These are phyloP conservation scores for Rhinogobius similis DNA, from an alignment of 2,113 vertebrate genomes.

Conservation along the genomic window DNA sequence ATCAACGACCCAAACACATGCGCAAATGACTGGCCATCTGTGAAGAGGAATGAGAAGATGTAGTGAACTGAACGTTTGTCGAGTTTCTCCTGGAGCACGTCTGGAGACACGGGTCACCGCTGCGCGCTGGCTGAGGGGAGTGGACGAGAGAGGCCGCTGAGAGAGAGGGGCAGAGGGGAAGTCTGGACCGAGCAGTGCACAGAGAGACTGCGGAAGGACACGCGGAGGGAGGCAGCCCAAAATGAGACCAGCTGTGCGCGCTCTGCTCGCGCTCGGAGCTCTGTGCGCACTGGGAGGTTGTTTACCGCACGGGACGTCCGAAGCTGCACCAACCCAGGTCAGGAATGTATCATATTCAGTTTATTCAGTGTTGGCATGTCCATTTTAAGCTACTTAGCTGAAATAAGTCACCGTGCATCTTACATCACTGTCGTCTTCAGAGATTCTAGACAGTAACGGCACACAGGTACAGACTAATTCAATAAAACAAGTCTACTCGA, in stretches of 20 bases:
- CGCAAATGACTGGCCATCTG: slow-evolving; percentile 46
- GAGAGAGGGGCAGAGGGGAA: slow-evolving; percentile 8
- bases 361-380: background rate
- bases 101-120: slow-evolving; percentile 3
- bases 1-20: slow-evolving; percentile 48
- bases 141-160: slow-evolving; percentile 16
- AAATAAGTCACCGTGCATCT: background rate
- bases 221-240: slow-evolving; percentile 50
- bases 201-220: slow-evolving; percentile 31
- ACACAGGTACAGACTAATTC: background rate
- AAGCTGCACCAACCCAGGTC: slow-evolving; percentile 65
- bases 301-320: slow-evolving; percentile 36
- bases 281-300: slow-evolving; percentile 54
- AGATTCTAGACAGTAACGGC: background rate
- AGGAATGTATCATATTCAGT: slow-evolving; percentile 15
- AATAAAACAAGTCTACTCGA: background rate
- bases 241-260: slow-evolving; percentile 69
- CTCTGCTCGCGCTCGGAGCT: slow-evolving; percentile 63
- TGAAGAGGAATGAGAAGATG: slow-evolving; percentile 14
- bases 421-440: background rate
- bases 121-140: slow-evolving; percentile 5
- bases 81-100: slow-evolving; percentile 10
- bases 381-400: background rate
- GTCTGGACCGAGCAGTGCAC: slow-evolving; percentile 22
- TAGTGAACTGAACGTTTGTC: background rate